These are phyloP conservation scores for Eumacrocentrus americanus DNA, from an alignment of 2,888 invertebrate genomes.

Conservation along the genomic window DNA sequence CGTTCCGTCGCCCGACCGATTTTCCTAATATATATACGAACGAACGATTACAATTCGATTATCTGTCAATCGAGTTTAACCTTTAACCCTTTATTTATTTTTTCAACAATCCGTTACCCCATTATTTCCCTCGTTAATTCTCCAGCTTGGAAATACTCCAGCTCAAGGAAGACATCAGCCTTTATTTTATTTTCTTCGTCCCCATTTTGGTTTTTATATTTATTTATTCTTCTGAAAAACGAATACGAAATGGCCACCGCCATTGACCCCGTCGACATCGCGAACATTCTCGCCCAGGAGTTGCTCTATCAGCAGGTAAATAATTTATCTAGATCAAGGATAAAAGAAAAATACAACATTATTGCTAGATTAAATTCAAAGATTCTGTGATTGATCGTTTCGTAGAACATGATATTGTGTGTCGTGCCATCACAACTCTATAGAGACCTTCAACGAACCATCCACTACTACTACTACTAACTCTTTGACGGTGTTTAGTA, in stretches of 20 bases:
- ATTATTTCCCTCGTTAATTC: no score
- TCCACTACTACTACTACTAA: background rate
- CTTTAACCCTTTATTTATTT: no score
- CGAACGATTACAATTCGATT: no score
- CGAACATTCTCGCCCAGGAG: conserved; percentile 83
- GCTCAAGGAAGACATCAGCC: no score
- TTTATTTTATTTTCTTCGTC: background rate
- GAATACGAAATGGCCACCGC: conserved; percentile 49
- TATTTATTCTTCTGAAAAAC: conserved; percentile 27
- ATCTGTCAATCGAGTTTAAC: no score
- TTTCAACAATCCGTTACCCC: no score
- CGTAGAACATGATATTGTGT: background rate
- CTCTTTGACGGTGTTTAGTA: background rate
- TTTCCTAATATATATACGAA: background rate
- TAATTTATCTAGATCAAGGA: no score
- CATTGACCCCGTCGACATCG: conserved; percentile 85
- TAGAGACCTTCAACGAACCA: no score
- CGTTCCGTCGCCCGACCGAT: background rate
- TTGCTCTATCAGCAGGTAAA: conserved; percentile 82
- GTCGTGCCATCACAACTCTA: no score
- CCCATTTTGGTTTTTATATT: background rate
- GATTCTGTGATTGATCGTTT: background rate
- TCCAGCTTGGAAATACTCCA: no score
- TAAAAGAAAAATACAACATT: no score
- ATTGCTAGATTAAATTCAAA: conserved; percentile 10